phyloP scores from a whole-genome alignment of 2,113 vertebrate genomes.

The Tylochromis polylepis region DNA sequence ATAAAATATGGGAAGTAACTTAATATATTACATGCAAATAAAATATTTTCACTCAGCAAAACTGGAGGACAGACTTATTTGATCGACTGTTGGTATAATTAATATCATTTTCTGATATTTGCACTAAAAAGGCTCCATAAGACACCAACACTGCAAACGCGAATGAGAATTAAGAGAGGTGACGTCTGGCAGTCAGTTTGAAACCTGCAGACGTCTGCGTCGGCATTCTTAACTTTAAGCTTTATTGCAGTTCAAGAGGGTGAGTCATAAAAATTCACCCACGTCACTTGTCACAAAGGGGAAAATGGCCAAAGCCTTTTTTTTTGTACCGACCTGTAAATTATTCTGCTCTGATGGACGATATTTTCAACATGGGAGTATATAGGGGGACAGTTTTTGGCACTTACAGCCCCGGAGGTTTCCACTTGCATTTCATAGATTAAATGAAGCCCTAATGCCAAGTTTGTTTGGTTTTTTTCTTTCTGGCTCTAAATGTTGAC shows the following conservation, averaged over 20 bases:
- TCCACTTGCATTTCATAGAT: not conserved
- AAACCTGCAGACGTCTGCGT: not conserved
- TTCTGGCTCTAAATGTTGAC: not conserved
- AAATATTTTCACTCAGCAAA: too few relatives aligned
- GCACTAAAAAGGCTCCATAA: not conserved
- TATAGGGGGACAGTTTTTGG: not conserved
- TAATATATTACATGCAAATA: not conserved
- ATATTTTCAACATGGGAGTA: not conserved
- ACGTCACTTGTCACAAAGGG: not conserved
- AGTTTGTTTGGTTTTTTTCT: not conserved
- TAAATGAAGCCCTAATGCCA: not conserved
- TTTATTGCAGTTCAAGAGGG: not conserved
- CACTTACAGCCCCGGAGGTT: not conserved
- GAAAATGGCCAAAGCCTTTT: not conserved
- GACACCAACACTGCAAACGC: not conserved
- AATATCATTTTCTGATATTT: not conserved
- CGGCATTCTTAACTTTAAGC: not conserved
- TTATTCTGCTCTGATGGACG: not conserved
- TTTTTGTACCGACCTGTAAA: not conserved
- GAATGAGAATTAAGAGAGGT: fast-evolving
- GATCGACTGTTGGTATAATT: fast-evolving
- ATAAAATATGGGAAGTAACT: not conserved
- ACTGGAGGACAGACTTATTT: fast-evolving
- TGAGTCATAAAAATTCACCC: not conserved
- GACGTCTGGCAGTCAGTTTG: not conserved